phyloP scores from a whole-genome alignment of 2,888 invertebrate genomes.

The Paralinhomoeus sp. region DNA sequence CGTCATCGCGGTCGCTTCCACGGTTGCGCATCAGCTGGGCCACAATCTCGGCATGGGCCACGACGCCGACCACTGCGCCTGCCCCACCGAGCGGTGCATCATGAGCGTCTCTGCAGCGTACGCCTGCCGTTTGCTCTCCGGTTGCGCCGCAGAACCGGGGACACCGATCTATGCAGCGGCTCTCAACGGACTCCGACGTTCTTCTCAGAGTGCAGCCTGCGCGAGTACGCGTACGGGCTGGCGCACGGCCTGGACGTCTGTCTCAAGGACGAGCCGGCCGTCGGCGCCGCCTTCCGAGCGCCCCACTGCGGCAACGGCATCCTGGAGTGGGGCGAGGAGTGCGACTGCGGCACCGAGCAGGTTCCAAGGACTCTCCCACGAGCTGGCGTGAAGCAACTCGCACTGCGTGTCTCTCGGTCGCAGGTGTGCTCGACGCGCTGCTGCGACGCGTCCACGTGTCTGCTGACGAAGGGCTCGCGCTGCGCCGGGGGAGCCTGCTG shows the following conservation, averaged over 20 bases:
- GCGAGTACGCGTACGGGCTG: constrained; percentile 65
- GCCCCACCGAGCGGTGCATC: constrained; percentile 46
- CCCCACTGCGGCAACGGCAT: constrained; percentile 48
- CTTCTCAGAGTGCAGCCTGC: constrained; percentile 85
- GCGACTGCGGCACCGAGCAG: constrained; percentile 82
- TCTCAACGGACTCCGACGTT: constrained; percentile 47
- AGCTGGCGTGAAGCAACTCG: too few relatives aligned
- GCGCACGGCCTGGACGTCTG: constrained; percentile 93
- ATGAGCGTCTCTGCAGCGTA: constrained; percentile 78
- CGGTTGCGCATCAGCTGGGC: constrained; percentile 93
- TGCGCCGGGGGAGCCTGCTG: constrained; percentile 90
- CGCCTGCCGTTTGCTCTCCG: neutral
- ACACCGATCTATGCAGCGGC: too few relatives aligned
- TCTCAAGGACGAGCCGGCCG: constrained; percentile 54
- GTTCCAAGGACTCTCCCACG: neutral
- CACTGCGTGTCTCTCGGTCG: too few relatives aligned
- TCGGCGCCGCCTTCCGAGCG: neutral
- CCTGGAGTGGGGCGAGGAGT: constrained; percentile 83
- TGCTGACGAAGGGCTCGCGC: constrained; percentile 61
- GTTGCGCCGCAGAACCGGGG: neutral
- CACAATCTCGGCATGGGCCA: constrained; percentile 99
- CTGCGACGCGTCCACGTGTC: constrained; percentile 62
- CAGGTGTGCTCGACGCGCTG: constrained; percentile 58
- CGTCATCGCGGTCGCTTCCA: constrained; percentile 76
- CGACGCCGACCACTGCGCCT: constrained; percentile 43